Conservation (phyloP, 2,113 vertebrate species). For the Centropus bengalensis region DNA sequence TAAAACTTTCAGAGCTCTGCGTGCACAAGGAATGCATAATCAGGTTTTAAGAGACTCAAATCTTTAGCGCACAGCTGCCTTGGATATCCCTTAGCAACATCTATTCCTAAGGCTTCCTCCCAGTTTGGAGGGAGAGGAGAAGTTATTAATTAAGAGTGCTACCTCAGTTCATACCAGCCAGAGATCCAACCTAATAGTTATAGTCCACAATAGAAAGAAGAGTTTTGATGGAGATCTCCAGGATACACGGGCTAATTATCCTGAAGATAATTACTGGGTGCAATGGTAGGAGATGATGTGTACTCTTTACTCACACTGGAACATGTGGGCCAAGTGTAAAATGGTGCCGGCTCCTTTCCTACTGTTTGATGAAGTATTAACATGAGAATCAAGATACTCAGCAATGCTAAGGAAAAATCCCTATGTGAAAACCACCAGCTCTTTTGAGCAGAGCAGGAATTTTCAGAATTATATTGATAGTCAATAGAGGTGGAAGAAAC, state of each 20-base stretch:
- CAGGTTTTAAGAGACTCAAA: not conserved
- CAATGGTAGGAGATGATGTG: conserved; percentile 4
- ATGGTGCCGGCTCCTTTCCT: not conserved
- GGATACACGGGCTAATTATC: conserved; percentile 35
- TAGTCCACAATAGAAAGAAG: conserved; percentile 19
- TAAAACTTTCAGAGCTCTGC: conserved; percentile 13
- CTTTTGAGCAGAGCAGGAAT: not conserved
- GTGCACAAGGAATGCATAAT: conserved; percentile 7
- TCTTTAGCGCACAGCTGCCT: conserved; percentile 9
- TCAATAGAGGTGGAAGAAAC: not conserved
- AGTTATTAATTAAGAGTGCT: conserved; percentile 49
- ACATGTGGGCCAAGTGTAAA: conserved; percentile 2
- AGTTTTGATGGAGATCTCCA: conserved; percentile 17
- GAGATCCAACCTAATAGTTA: conserved; percentile 23
- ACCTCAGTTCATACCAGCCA: not conserved
- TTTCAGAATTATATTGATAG: not conserved
- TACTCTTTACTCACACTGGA: conserved; percentile 8
- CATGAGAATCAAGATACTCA: not conserved
- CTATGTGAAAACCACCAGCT: not conserved
- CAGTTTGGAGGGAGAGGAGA: not conserved
- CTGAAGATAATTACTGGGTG: conserved; percentile 19
- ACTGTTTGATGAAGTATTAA: not conserved
- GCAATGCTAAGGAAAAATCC: not conserved
- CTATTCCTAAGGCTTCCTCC: conserved; percentile 25
- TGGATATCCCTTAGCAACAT: conserved; percentile 32